phyloP scores from a whole-genome alignment of 2,113 vertebrate genomes.

The Butorides virescens region DNA sequence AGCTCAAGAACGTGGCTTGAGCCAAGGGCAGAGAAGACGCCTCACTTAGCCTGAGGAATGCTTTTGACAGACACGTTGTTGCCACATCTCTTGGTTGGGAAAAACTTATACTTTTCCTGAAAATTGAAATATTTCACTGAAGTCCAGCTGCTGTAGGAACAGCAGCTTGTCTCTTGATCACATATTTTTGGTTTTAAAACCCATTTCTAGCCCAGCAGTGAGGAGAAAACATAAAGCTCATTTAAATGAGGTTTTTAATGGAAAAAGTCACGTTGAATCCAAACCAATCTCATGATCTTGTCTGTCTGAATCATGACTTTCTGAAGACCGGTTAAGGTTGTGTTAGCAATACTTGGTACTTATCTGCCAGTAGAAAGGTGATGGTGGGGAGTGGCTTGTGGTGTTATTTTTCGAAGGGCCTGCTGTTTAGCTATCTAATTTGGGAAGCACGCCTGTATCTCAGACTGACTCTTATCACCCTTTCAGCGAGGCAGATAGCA shows the following conservation, averaged over 20 bases:
- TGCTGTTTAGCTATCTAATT: conserved; percentile 39
- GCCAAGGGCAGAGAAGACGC: background rate
- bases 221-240: background rate
- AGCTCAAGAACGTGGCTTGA: background rate
- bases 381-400: background rate
- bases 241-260: conserved; percentile 9
- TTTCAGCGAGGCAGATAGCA: conserved; percentile 56
- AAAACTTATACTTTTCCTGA: background rate
- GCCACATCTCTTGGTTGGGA: background rate
- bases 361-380: background rate
- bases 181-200: background rate
- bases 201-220: background rate
- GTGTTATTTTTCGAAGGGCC: conserved; percentile 29
- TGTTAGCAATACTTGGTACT: background rate
- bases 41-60: background rate
- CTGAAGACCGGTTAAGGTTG: background rate
- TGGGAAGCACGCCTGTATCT: conserved; percentile 27
- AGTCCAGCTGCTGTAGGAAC: background rate
- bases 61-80: background rate
- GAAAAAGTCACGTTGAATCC: background rate
- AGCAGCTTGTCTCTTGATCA: background rate
- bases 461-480: conserved; percentile 44
- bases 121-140: background rate
- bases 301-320: background rate
- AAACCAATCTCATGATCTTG: background rate